Evolutionary conservation across 2,113 vertebrate genomes (phyloP), one percentile per base, ranked within the genome.

Genomic region (Echinops telfairi): DNA sequence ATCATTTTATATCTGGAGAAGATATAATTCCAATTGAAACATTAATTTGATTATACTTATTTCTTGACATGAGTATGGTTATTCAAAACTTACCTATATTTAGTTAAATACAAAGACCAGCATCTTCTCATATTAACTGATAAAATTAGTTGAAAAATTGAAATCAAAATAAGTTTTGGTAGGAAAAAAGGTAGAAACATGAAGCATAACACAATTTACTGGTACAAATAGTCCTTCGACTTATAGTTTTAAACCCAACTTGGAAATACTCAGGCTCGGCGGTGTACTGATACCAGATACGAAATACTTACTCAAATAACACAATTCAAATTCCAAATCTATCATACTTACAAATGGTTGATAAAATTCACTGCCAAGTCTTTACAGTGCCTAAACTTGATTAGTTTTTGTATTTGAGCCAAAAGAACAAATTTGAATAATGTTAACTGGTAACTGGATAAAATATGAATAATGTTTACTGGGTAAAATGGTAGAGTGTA

Each of bases 401-500:
- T 95, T 95, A 94, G 88, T 90, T 96, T 96, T 91, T 96, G 90
- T 94, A 89, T 93, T 81, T 93, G 88, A 93, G 94, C 77, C 95
- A 93, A 94, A 95, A 92, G 83, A 96, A 96, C 93, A 95, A 90
- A 94, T 92, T 31, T 93, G 88, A 95, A 95, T 88, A 94, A 95
- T 81, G 85, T 95, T 96, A 96, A 92, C 86, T 88, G 40, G 40
- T 40, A 40, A 40, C 40, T 40, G 3, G 40, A 7, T 40, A 40
- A 95, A 92, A 94, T 92, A 29, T 92, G 88, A 95, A 96, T 88
- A 93, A 95, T 81, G 85, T 95, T 96, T 95, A 92, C 86, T 95
- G 53, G 62, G 86, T 77, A 89, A 95, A 96, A 73, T 27, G 31
- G 43, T 68, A 58, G 33, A 38, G 31, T 57, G 31, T 91, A 94